A percentile compares a stretch with the other conserved stretches of the same genome.
Evolutionary conservation across 2,888 invertebrate genomes (phyloP).

Genomic region (Xiphydria camelus): DNA sequence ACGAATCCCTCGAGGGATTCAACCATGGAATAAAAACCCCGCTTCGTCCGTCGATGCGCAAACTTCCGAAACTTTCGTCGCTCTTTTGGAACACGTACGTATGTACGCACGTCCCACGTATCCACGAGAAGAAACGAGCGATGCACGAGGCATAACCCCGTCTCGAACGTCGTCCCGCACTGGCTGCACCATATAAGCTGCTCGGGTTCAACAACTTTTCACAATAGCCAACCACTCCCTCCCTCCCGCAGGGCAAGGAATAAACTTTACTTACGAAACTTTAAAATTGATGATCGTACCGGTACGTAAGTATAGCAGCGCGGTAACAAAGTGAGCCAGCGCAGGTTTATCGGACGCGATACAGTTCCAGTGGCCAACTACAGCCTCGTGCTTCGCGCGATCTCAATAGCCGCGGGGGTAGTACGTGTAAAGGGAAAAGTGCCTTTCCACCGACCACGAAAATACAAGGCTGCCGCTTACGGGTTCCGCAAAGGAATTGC

Average conservation of each 20-base stretch:
- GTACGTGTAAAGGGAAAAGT: not conserved
- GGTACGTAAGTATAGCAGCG: constrained; percentile 34
- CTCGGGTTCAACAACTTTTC: constrained; percentile 41
- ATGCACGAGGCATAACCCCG: constrained; percentile 25
- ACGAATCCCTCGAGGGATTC: no score
- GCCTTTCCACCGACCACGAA: not conserved
- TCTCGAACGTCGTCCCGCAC: constrained; percentile 19
- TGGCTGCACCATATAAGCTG: not conserved
- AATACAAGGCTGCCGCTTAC: not conserved
- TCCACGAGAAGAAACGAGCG: constrained; percentile 19
- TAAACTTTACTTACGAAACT: constrained; percentile 46
- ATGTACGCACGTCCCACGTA: constrained; percentile 1
- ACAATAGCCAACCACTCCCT: constrained; percentile 34
- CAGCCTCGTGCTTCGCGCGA: no score
- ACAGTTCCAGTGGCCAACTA: no score
- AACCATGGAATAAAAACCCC: no score
- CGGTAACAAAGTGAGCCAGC: constrained; percentile 22
- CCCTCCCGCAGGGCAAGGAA: constrained; percentile 19
- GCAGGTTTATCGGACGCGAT: constrained; percentile 17
- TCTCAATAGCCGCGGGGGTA: no score
- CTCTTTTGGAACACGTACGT: no score
- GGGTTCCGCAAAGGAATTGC: no score
- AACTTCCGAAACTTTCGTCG: no score
- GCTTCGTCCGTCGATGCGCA: no score
- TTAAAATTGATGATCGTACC: constrained; percentile 45